Evolutionary conservation across 2,113 vertebrate genomes (phyloP), one percentile per base, ranked within the genome.

Genomic region (Mustela nigripes): DNA sequence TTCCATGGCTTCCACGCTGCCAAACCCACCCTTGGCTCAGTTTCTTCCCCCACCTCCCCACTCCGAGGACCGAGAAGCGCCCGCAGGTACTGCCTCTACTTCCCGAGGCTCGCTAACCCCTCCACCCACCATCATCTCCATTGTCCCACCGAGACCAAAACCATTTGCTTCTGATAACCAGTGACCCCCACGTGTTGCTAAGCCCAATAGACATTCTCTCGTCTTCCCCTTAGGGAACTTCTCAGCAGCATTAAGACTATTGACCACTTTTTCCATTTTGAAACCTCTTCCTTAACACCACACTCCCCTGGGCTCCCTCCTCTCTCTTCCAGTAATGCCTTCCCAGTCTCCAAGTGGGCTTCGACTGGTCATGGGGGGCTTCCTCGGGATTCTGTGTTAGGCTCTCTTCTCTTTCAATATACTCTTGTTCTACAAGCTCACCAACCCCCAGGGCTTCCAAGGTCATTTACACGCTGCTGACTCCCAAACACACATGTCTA

Each of bases 331-430:
- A 53, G 31, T 0, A 3, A 58, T 18, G 19, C 21, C 67, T 56
- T 21, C 5, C 58, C n/a, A 24, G 24, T 9, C 65, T 65, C 28
- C 0, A 0, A 6, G 6, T 5, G 76, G 63, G 26, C 2, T 42
- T 21, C 8, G 45, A 62, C 4, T 81, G 15, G 15, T 3, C 2
- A 6, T 1, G 0, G 5, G 12, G 73, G 10, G 3, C 2, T 26
- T 63, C 65, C 74, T 76, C 39, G 8, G 7, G 19, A 80, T 60
- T 93, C 71, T 91, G 28, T 42, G 56, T n/a, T 33, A 48, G 79
- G 69, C 60, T 91, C 42, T 67, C 53, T 42, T 78, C 50, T 88
- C 78, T 60, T 39, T 79, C 36, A 22, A 8, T 14, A 42, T 9
- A 5, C n/a, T 71, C 56, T 28, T 19, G 1, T 69, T 87, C 19